Conservation (phyloP, 2,113 vertebrate species). For the Nicator chloris region DNA sequence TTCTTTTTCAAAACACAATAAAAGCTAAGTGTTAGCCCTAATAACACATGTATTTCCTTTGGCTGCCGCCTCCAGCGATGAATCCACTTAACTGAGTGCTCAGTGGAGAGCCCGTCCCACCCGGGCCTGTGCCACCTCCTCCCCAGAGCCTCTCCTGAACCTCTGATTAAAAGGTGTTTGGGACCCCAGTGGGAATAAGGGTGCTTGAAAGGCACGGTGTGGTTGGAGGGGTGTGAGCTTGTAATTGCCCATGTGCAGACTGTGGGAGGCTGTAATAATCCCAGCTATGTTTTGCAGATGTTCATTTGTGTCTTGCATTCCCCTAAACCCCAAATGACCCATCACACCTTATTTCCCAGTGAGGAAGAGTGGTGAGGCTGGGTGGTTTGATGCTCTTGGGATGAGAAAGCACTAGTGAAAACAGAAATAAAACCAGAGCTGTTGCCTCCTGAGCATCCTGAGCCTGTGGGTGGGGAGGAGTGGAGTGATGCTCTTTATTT, state of each 20-base stretch:
- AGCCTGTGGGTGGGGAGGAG: not conserved
- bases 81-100: not conserved
- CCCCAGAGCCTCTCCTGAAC: not conserved
- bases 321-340: not conserved
- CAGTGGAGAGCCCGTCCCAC: not conserved
- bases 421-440: not conserved
- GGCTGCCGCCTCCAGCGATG: not conserved
- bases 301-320: not conserved
- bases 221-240: not conserved
- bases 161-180: not conserved
- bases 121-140: accelerated
- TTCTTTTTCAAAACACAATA: not conserved
- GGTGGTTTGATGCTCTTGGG: not conserved
- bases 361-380: no score
- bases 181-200: not conserved
- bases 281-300: not conserved
- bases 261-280: not conserved
- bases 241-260: not conserved
- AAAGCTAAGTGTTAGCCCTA: not conserved
- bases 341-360: not conserved
- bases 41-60: not conserved
- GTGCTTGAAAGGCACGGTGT: not conserved
- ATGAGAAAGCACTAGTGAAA: not conserved
- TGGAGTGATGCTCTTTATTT: not conserved
- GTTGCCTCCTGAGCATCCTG: not conserved